Evolutionary conservation across 2,888 invertebrate genomes (phyloP).

Genomic region (Aproaerema taeniolella): DNA sequence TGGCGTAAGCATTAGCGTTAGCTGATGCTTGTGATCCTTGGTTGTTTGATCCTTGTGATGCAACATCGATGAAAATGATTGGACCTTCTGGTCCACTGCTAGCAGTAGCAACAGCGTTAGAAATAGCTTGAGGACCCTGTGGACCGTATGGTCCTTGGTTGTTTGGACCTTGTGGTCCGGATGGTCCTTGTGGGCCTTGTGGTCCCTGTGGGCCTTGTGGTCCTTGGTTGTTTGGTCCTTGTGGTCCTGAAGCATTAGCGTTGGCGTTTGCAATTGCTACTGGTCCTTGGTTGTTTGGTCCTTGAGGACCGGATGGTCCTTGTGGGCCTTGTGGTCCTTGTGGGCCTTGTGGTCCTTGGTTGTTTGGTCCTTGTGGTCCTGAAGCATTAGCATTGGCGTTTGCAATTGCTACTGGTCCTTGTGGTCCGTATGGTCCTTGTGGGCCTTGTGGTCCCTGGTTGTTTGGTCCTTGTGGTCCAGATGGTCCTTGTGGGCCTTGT

Average conservation of each 20-base stretch:
- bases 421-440: too few species aligned
- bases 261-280: slow-evolving; percentile 4
- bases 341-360: not conserved
- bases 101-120: slow-evolving; percentile 10
- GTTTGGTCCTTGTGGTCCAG: too few species aligned
- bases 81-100: slow-evolving; percentile 7
- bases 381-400: slow-evolving; percentile 7
- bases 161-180: slow-evolving; percentile 12
- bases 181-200: slow-evolving; percentile 4
- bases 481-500: slow-evolving; percentile 1
- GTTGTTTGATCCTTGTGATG: slow-evolving; percentile 10
- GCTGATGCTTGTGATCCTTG: slow-evolving; percentile 14
- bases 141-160: slow-evolving; percentile 16
- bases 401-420: not conserved
- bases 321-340: slow-evolving; percentile 8
- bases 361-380: slow-evolving; percentile 7
- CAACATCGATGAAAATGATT: too few species aligned
- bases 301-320: slow-evolving; percentile 2
- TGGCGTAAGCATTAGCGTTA: not conserved
- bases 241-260: slow-evolving; percentile 5
- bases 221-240: too few species aligned
- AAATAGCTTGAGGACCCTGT: not conserved
- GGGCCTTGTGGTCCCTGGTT: too few species aligned
- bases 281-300: slow-evolving; percentile 2
- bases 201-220: slow-evolving; percentile 5